Base-by-base conservation (phyloP, 2,888 invertebrate genomes). In the Leptogaster cylindrica region DNA sequence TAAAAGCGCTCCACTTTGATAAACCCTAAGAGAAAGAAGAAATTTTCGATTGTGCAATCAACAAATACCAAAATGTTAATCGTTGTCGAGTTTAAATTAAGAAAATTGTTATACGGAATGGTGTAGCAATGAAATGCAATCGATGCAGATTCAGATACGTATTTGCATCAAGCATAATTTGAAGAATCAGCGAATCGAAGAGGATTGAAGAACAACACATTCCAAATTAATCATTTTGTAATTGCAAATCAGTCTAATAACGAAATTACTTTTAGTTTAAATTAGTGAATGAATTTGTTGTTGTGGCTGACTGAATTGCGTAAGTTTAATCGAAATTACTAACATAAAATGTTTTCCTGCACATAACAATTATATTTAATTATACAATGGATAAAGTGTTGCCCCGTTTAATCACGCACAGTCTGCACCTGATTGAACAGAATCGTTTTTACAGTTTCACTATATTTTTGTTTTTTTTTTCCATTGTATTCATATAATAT, bases 131-230 rank as follows among this genome's bases (percentile, higher is more conserved):
- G n/a, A n/a, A n/a, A n/a, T n/a, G n/a, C n/a, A n/a, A n/a, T n/a
- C 41, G 7, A 36, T 16, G 18, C 18, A 52, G 12, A n/a, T n/a
- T n/a, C 20, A 20, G 39, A 20, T 36, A 25, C 23, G 25, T 12
- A 55, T 52, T 52, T 12, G 18, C n/a, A 52, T n/a, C 14, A 52
- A 33, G 16, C 52, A 52, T 31, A 8, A 52, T 31, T 18, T n/a
- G 3, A 28, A 33, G 20, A 52, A 16, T 7, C 16, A 20, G 52
- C 33, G 33, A 39, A 39, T 39, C 3, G 14, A 39, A 39, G 36
- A 18, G 23, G 55, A n/a, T n/a, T n/a, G 55, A 55, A 55, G 55
- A 55, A 55, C 36, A 36, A 14, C n/a, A n/a, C n/a, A n/a, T 52
- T 31, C 33, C 18, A 31, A 31, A 52, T 20, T 16, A 27, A n/a